Percentiles rank a stretch among this genome's conserved stretches.
Evolutionary conservation across 2,113 vertebrate genomes (phyloP).

Genomic region (Chaenocephalus aceratus): DNA sequence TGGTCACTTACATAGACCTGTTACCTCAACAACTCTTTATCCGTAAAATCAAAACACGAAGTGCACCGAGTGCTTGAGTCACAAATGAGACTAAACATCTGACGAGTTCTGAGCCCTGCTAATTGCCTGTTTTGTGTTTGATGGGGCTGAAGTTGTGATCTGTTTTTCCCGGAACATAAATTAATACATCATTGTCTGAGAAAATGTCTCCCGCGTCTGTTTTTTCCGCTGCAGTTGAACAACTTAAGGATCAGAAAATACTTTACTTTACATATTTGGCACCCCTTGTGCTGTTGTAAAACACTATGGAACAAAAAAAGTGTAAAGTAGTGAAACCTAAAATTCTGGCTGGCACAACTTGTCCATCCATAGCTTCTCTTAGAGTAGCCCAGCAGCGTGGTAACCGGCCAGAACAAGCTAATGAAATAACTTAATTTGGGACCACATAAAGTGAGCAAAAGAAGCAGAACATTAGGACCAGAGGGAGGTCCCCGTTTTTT

Average conservation of each 20-base stretch:
- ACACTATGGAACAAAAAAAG: conserved; percentile 21
- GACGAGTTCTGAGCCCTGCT: no score
- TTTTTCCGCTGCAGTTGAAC: conserved; percentile 18
- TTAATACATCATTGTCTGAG: background rate
- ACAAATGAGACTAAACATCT: no score
- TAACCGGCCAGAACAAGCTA: conserved; percentile 21
- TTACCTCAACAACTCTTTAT: background rate
- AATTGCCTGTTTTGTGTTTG: background rate
- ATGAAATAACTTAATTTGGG: conserved; percentile 66
- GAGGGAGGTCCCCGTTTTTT: conserved; percentile 41
- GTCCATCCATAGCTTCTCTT: conserved; percentile 8
- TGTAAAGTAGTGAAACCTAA: conserved; percentile 22
- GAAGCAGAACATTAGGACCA: conserved; percentile 37
- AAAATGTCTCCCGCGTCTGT: background rate
- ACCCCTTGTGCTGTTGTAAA: conserved; percentile 5
- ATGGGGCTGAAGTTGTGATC: background rate
- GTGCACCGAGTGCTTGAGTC: no score
- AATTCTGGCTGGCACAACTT: conserved; percentile 19
- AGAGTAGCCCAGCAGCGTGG: conserved; percentile 6
- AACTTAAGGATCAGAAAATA: conserved; percentile 5
- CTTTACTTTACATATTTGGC: background rate
- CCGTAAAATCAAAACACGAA: background rate
- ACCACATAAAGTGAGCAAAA: conserved; percentile 47
- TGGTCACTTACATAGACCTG: no score
- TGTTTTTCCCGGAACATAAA: background rate